phyloP scores from a whole-genome alignment of 37 sponge, comb jelly and placozoan genomes.

The Geodia barretti region DNA sequence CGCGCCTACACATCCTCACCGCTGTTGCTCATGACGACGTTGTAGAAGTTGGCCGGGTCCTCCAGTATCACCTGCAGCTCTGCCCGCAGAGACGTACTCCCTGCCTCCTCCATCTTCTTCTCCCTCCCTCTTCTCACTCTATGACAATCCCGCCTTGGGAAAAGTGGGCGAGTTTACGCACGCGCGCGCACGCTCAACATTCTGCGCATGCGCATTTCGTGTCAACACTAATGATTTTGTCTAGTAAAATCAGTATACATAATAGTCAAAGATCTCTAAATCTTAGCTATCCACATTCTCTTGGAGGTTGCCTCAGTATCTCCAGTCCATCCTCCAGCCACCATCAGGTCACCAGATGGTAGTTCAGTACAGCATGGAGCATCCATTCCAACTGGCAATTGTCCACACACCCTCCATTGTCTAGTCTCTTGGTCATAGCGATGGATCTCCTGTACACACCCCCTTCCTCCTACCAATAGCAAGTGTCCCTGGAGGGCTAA shows the following conservation, averaged over 20 bases:
- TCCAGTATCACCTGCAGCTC: conserved; percentile 33
- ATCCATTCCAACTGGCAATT: not conserved
- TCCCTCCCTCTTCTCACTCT: not conserved
- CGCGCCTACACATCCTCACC: conserved; percentile 28
- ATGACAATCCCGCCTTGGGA: not conserved
- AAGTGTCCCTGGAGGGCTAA: not conserved
- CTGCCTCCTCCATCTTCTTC: not conserved
- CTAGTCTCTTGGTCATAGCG: not conserved
- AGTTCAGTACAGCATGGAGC: not conserved
- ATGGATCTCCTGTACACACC: not conserved
- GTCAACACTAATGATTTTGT: not conserved
- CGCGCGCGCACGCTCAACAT: not conserved
- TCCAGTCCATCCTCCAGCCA: not conserved
- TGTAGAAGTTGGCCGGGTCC: conserved; percentile 47
- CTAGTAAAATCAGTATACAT: not conserved
- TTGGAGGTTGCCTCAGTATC: not conserved
- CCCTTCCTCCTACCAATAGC: not conserved
- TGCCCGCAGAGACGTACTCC: conserved; percentile 24
- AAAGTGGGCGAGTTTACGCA: not conserved
- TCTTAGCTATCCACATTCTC: not conserved
- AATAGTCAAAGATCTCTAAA: not conserved
- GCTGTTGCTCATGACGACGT: conserved; percentile 32
- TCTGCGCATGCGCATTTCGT: not conserved
- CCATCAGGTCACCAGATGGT: not conserved
- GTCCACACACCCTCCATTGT: not conserved